These are phyloP conservation scores for Drosophila kepulauana DNA, from an alignment of 1,140 invertebrate species.

Conservation along the genomic window DNA sequence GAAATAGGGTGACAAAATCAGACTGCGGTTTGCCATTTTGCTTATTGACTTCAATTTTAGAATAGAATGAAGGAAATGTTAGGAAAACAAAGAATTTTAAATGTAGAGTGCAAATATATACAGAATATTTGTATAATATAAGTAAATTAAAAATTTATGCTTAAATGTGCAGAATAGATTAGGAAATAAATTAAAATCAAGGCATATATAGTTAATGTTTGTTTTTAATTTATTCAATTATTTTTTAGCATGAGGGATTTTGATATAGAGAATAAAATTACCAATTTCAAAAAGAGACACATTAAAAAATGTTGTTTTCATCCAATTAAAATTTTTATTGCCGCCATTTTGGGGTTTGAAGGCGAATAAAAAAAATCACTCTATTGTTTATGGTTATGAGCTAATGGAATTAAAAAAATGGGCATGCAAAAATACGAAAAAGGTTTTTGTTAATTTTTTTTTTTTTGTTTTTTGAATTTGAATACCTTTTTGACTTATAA, in stretches of 20 bases:
- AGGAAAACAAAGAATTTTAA: neutral
- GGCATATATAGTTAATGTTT: neutral
- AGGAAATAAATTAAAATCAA: neutral
- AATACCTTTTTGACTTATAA: constrained; percentile 15
- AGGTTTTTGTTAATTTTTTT: constrained; percentile 10
- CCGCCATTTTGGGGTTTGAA: constrained; percentile 41
- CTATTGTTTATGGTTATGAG: constrained; percentile 62
- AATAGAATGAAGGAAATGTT: neutral
- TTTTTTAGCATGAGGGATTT: neutral
- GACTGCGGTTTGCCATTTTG: constrained; percentile 39
- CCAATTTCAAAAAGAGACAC: constrained; percentile 6
- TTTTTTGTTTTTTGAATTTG: constrained; percentile 24
- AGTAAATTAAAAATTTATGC: too few relatives aligned
- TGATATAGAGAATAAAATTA: constrained; percentile 9
- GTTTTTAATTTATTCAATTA: constrained; percentile 8
- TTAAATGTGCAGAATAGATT: too few relatives aligned
- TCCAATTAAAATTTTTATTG: constrained; percentile 46
- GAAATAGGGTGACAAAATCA: constrained; percentile 60
- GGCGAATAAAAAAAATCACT: constrained; percentile 35
- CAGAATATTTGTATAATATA: too few relatives aligned
- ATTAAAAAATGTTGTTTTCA: constrained; percentile 32
- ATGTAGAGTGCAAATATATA: too few relatives aligned
- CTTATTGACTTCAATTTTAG: constrained; percentile 47
- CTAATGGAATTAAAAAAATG: constrained; percentile 60
- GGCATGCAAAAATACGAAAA: constrained; percentile 28